A percentile compares a stretch with the other conserved stretches of the same genome.
These are phyloP conservation scores for Gallinago solitaria DNA, from an alignment of 2,797 vertebrate genomes.

Conservation along the genomic window DNA sequence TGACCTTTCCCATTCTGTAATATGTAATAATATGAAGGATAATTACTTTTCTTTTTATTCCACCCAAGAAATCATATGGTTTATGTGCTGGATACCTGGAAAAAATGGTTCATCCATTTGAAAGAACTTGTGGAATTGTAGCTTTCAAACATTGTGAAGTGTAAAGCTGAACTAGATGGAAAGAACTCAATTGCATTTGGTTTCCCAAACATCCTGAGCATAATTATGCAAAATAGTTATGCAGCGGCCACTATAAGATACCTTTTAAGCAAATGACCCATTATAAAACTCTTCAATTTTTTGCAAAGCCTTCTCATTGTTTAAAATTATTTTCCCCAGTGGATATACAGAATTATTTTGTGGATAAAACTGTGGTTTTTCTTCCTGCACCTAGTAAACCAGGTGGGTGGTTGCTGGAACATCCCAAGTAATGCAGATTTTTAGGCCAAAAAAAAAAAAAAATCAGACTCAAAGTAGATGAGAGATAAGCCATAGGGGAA, in stretches of 20 bases:
- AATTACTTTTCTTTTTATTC: neutral
- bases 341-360: neutral
- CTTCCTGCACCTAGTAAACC: neutral
- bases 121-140: neutral
- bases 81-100: neutral
- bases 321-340: neutral
- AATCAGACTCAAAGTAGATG: neutral
- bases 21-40: neutral
- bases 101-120: neutral
- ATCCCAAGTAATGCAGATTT: neutral
- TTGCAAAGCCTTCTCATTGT: neutral
- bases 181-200: neutral
- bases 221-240: neutral
- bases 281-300: neutral
- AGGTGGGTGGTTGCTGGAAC: neutral
- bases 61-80: neutral
- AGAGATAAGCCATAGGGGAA: neutral
- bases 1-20: neutral
- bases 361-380: neutral
- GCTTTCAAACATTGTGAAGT: neutral
- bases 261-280: neutral
- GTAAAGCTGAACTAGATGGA: neutral
- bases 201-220: neutral
- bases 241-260: neutral
- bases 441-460: neutral